Conservation (phyloP, 2,113 vertebrate genomes). For the Dipodomys spectabilis region DNA sequence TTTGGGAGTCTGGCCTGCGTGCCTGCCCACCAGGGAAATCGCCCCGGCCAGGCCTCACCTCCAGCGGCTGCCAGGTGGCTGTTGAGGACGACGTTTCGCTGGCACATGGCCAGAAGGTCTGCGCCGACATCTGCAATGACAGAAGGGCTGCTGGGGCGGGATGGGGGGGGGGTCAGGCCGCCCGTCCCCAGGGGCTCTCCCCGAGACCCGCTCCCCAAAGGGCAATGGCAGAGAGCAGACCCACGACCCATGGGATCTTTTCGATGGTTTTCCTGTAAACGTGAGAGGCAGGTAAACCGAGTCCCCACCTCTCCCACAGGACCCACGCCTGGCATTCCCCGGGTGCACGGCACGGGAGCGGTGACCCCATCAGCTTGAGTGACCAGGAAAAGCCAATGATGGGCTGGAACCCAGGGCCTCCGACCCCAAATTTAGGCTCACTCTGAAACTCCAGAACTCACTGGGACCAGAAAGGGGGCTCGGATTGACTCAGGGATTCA, state of each 20-base stretch:
- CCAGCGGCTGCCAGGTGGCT: constrained; percentile 83
- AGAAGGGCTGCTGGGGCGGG: constrained; percentile 27
- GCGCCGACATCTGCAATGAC: constrained; percentile 92
- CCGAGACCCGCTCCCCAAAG: accelerated
- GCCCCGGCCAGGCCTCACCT: constrained; percentile 85
- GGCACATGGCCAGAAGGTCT: constrained; percentile 95
- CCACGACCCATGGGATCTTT: neutral
- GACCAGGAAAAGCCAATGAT: neutral
- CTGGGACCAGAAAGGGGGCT: too few species aligned
- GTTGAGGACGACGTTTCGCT: constrained; percentile 91
- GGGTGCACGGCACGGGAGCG: too few species aligned
- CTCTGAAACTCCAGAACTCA: too few species aligned
- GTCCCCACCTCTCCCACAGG: too few species aligned
- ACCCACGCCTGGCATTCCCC: too few species aligned
- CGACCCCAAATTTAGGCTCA: neutral
- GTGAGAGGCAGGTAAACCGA: neutral
- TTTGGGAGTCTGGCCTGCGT: too few species aligned
- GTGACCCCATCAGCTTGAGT: too few species aligned
- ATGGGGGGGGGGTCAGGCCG: accelerated
- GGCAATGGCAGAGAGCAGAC: neutral
- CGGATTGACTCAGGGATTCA: too few species aligned
- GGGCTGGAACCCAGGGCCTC: neutral
- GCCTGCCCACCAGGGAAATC: neutral
- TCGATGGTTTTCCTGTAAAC: neutral
- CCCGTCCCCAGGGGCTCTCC: accelerated